Evolutionary conservation across 2,113 vertebrate genomes (phyloP), one percentile per base, ranked within the genome.

Genomic region (Mobula birostris): DNA sequence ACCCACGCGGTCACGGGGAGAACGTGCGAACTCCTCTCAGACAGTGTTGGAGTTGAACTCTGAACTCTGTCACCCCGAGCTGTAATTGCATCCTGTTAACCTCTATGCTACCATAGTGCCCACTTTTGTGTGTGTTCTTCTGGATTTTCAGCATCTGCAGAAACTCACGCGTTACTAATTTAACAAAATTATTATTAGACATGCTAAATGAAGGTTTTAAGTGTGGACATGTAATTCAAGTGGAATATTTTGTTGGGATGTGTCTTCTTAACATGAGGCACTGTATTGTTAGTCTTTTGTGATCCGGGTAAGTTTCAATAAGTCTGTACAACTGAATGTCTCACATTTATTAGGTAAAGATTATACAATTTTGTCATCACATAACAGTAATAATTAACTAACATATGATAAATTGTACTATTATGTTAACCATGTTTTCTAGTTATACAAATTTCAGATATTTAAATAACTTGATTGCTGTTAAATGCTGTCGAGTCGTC

Each of bases 311-410:
- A 11, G 68, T 74, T 74, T 74, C 36, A 93, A 24, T 74, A 24
- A 93, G 36, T 92, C 63, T 72, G 63, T 72, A 40, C 32, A 6
- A 70, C 24, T 92, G 68, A 92, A 92, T 7, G 90, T 15, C 66
- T 72, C n/a, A 40, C 63, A 9, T 48, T 36, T 8, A 5, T 72
- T 48, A 11, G 32, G n/a, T 27, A 72, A 72, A 72, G 32, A 27
- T 72, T 12, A 0, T 27, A 19, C 36, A 0, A 19, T 19, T 40
- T 40, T 92, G 90, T n/a, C 83, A 61, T 48, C 83, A 88, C n/a
- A 9, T n/a, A 63, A 88, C 83, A 88, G 83, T 88, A 63, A 88
- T n/a, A 63, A 85, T 85, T 85, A 61, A 83, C 80, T 24, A 48
- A 48, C 27, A n/a, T 58, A 24, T 82, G 15, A 48, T 82, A 48